Percentiles rank a stretch among this genome's conserved stretches.
Conservation (phyloP, 37 sponge, comb jelly and placozoan species). For the Oscarella lobularis region DNA sequence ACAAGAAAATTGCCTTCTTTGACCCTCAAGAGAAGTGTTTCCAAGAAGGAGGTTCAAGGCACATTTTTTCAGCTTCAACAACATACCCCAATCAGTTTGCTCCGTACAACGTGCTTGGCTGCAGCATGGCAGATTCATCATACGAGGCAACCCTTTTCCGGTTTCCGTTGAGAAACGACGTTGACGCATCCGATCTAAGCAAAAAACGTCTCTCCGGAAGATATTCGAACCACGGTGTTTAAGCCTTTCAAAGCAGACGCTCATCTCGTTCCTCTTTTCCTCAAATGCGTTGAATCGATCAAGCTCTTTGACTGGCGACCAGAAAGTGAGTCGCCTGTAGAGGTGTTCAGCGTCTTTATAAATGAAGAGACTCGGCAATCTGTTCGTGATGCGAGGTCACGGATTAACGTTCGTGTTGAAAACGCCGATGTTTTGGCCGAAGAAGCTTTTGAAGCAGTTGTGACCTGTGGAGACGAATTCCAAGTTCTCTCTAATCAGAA, state of each 20-base stretch:
- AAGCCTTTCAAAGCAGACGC: neutral
- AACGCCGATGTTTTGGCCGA: no score
- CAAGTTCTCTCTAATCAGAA: no score
- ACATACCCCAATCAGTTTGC: neutral
- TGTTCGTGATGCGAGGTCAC: neutral
- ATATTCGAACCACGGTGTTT: no score
- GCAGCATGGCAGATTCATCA: neutral
- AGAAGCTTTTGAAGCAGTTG: no score
- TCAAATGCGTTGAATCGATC: neutral
- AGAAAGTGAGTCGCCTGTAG: neutral
- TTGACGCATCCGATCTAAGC: no score
- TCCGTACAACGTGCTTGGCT: neutral
- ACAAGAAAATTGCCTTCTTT: constrained; percentile 45
- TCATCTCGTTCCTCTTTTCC: neutral
- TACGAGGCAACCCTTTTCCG: constrained; percentile 42
- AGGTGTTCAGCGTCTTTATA: neutral
- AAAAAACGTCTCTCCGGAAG: neutral
- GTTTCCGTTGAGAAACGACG: constrained; percentile 26
- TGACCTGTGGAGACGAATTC: no score
- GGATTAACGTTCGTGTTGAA: no score
- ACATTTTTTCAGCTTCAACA: no score
- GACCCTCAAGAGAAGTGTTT: constrained; percentile 68
- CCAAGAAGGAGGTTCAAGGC: constrained; percentile 15
- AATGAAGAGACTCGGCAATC: neutral
- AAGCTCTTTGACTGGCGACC: neutral